A percentile compares a stretch with the other conserved stretches of the same genome.
phyloP scores from a whole-genome alignment of 2,797 vertebrate genomes.

The Lophius americanus region DNA sequence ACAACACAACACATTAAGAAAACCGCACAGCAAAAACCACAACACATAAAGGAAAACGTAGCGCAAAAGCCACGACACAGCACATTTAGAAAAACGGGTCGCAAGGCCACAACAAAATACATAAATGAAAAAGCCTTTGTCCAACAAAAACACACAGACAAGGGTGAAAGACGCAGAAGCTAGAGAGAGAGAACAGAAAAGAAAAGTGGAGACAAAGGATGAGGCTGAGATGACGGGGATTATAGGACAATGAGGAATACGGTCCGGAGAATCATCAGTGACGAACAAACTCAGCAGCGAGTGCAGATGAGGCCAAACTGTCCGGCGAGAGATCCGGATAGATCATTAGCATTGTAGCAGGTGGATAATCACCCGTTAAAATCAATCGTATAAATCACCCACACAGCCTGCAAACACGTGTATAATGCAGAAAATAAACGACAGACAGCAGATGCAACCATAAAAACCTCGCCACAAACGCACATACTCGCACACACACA shows the following conservation, averaged over 20 bases:
- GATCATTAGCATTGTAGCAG: slow-evolving; percentile 61
- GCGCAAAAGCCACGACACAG: too few species aligned
- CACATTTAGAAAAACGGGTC: too few species aligned
- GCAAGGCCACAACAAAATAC: too few species aligned
- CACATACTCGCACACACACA: slow-evolving; percentile 1
- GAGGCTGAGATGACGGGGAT: slow-evolving; percentile 58
- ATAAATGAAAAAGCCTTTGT: too few species aligned
- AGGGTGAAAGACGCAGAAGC: not conserved
- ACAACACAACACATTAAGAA: too few species aligned
- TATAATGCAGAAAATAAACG: slow-evolving; percentile 50
- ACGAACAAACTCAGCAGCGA: slow-evolving; percentile 35
- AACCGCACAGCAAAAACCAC: too few species aligned
- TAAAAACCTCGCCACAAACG: slow-evolving; percentile 57
- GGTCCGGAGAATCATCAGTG: slow-evolving; percentile 31
- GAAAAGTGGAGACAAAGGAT: too few species aligned
- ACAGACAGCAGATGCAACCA: slow-evolving; percentile 61
- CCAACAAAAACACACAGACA: slow-evolving; percentile 49
- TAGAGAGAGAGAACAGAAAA: too few species aligned
- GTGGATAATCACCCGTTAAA: slow-evolving; percentile 67
- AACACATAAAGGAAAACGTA: too few species aligned
- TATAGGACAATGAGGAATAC: slow-evolving; percentile 49
- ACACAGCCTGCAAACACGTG: slow-evolving; percentile 39
- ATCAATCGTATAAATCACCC: slow-evolving; percentile 57
- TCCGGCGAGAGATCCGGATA: slow-evolving; percentile 49
- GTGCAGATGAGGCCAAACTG: slow-evolving; percentile 34